phyloP scores from a whole-genome alignment of 2,888 invertebrate genomes.

The Geophilus truncorum region DNA sequence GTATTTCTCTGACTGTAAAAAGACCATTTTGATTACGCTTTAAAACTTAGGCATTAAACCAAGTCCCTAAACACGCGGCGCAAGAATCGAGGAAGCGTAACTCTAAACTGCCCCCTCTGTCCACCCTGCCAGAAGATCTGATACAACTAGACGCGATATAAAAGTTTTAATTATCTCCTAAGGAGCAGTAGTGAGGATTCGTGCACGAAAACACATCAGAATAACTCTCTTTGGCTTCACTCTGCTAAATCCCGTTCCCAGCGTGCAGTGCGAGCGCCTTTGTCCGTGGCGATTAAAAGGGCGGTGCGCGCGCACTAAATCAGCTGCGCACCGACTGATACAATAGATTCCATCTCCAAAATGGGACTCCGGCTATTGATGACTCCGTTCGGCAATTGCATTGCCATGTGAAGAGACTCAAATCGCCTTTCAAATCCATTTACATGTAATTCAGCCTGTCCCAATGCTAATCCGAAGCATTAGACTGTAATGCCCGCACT shows the following conservation, averaged over 20 bases:
- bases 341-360: constrained; percentile 7
- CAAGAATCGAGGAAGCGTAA: not conserved
- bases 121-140: constrained; percentile 8
- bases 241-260: not conserved
- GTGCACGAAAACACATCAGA: not conserved
- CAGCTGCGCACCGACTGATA: constrained; percentile 20
- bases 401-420: not conserved
- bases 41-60: not conserved
- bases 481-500: not conserved
- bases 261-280: not conserved
- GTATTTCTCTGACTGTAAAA: not conserved
- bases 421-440: constrained; percentile 20
- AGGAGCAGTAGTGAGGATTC: constrained; percentile 12
- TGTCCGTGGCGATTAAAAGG: constrained; percentile 10
- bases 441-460: constrained; percentile 13
- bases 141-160: not conserved
- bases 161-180: constrained; percentile 20
- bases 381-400: constrained; percentile 5
- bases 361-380: not conserved
- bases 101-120: not conserved
- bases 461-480: not conserved
- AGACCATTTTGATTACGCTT: not conserved
- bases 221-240: not conserved
- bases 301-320: constrained; percentile 6
- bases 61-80: not conserved